Conservation (phyloP, 2,888 invertebrate genomes). For the Drymonia ruficornis region DNA sequence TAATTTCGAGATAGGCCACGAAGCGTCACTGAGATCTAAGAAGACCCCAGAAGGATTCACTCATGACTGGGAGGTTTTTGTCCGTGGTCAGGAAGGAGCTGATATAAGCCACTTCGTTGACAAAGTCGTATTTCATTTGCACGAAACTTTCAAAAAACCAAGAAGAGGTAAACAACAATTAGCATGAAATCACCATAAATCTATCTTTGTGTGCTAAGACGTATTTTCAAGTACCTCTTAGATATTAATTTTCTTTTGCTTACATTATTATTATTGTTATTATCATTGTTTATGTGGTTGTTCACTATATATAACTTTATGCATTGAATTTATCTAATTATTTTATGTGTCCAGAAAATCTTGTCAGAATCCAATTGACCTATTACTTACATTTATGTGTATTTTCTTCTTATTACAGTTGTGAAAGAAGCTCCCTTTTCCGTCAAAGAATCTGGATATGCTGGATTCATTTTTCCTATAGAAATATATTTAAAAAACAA, state of each 20-base stretch:
- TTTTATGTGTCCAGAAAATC: background rate
- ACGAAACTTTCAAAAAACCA: slow-evolving; percentile 96
- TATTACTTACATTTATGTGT: background rate
- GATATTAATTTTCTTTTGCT: too few species aligned
- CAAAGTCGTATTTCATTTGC: slow-evolving; percentile 95
- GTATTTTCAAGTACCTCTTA: too few species aligned
- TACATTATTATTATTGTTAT: too few species aligned
- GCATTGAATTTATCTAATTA: too few species aligned
- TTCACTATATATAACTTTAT: too few species aligned
- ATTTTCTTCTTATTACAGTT: slow-evolving; percentile 84
- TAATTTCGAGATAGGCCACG: slow-evolving; percentile 96
- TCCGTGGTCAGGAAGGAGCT: slow-evolving; percentile 93
- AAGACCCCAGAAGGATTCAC: slow-evolving; percentile 96
- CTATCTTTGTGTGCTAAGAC: too few species aligned
- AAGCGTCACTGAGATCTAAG: slow-evolving; percentile 91
- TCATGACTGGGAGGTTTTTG: slow-evolving; percentile 98
- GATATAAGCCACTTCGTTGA: slow-evolving; percentile 96
- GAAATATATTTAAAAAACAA: slow-evolving; percentile 95
- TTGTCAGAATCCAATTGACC: slow-evolving; percentile 5
- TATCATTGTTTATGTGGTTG: too few species aligned
- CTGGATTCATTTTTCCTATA: slow-evolving; percentile 95
- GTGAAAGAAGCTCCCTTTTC: slow-evolving; percentile 96
- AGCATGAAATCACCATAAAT: background rate
- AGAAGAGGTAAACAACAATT: slow-evolving; percentile 88
- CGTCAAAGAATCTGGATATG: slow-evolving; percentile 97